Percentiles rank a stretch among this genome's conserved stretches.
phyloP scores from a whole-genome alignment of 35 echinoderm and acorn worm species.

The Ophiothrix spiculata region DNA sequence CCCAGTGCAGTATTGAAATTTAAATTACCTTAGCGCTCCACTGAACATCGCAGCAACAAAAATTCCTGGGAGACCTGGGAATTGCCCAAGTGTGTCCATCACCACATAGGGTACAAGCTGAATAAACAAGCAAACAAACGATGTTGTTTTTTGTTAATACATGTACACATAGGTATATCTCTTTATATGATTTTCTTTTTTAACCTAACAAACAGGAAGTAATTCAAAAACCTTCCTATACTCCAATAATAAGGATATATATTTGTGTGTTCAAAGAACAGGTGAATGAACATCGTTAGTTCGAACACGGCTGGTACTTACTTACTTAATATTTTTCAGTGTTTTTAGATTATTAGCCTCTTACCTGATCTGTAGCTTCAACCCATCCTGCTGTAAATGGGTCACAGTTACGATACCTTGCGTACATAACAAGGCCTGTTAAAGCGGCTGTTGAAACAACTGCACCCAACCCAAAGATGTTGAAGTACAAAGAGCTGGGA shows the following conservation, averaged over 20 bases:
- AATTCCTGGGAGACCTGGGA: conserved; percentile 50
- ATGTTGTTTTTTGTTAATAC: neutral
- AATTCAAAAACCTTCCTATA: no score
- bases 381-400: neutral
- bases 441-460: neutral
- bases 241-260: no score
- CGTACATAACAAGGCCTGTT: neutral
- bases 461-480: neutral
- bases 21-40: conserved; percentile 54
- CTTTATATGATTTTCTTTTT: no score
- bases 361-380: neutral
- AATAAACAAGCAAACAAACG: neutral
- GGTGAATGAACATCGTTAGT: no score
- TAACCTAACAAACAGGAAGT: no score
- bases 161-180: no score
- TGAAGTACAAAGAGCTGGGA: neutral
- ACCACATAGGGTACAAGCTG: conserved; percentile 56
- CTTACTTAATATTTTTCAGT: no score
- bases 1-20: no score
- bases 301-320: no score
- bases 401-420: neutral
- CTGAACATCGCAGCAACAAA: conserved; percentile 51
- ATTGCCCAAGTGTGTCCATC: conserved; percentile 47
- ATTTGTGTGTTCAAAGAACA: no score
- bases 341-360: no score